Conservation (phyloP, 2,797 vertebrate genomes). For the Mallotus villosus region DNA sequence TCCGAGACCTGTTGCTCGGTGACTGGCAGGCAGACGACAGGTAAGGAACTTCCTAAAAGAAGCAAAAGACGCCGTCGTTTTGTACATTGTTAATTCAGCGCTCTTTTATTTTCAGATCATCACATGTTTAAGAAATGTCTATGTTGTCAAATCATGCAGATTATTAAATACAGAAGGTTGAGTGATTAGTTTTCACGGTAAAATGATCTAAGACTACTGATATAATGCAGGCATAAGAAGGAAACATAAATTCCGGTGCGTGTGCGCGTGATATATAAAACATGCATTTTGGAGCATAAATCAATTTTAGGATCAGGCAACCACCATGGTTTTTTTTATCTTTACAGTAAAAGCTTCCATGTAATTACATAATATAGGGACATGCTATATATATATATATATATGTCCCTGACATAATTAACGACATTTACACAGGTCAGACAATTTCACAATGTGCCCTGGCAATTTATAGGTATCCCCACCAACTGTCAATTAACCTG, state of each 20-base stretch:
- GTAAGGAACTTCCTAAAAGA: slow-evolving; percentile 55
- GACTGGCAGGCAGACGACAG: slow-evolving; percentile 84
- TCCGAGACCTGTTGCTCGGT: slow-evolving; percentile 85
- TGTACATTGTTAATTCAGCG: neutral
- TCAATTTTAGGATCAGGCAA: neutral
- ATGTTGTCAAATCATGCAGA: too few species aligned
- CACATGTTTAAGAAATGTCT: neutral
- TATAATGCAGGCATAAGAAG: neutral
- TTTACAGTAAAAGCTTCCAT: neutral
- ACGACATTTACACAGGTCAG: neutral
- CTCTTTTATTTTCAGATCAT: neutral
- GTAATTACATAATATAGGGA: too few species aligned
- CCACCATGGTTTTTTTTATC: neutral
- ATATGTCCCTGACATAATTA: neutral
- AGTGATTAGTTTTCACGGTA: too few species aligned
- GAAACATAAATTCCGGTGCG: too few species aligned
- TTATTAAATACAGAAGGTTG: too few species aligned
- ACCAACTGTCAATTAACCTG: slow-evolving; percentile 61
- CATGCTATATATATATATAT: too few species aligned
- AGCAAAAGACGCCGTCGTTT: neutral
- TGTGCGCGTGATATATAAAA: too few species aligned
- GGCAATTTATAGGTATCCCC: slow-evolving; percentile 37
- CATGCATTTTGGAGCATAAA: too few species aligned
- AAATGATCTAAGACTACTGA: neutral
- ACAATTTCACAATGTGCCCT: slow-evolving; percentile 40